A percentile compares a stretch with the other conserved stretches of the same genome.
Conservation (phyloP, 2,113 vertebrate species). For the Clarias batrachus region DNA sequence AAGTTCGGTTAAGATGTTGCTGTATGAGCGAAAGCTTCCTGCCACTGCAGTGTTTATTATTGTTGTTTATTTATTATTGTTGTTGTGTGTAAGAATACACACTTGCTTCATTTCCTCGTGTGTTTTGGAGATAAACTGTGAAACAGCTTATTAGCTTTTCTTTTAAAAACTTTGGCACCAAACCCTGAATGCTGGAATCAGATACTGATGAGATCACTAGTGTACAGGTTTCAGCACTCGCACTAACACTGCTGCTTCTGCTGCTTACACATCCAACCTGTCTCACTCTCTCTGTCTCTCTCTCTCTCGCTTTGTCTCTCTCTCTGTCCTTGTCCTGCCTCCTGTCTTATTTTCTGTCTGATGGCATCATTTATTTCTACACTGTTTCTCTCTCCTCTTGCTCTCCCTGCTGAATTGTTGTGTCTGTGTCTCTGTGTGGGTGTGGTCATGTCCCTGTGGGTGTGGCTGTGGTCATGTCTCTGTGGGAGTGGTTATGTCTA, state of each 20-base stretch:
- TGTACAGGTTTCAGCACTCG: background rate
- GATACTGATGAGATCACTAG: background rate
- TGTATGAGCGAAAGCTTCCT: background rate
- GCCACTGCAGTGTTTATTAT: background rate
- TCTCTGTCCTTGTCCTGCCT: background rate
- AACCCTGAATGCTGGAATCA: background rate
- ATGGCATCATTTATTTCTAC: background rate
- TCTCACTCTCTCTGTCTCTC: background rate
- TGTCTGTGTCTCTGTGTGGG: background rate
- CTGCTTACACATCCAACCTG: conserved; percentile 4
- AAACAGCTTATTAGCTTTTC: background rate
- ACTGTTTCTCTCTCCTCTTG: background rate
- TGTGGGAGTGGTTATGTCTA: conserved; percentile 17
- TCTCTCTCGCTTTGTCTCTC: conserved; percentile 8
- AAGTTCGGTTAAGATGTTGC: background rate
- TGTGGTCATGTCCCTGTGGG: background rate
- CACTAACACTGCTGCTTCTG: conserved; percentile 14
- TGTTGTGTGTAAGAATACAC: background rate
- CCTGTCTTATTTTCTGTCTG: conserved; percentile 9
- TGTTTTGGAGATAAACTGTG: background rate
- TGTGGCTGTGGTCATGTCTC: background rate
- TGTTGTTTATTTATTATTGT: background rate
- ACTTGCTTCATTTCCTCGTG: background rate
- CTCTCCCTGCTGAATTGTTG: background rate
- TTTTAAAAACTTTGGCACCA: background rate